phyloP scores from a whole-genome alignment of 2,113 vertebrate genomes.

The Hepsetus odoe region DNA sequence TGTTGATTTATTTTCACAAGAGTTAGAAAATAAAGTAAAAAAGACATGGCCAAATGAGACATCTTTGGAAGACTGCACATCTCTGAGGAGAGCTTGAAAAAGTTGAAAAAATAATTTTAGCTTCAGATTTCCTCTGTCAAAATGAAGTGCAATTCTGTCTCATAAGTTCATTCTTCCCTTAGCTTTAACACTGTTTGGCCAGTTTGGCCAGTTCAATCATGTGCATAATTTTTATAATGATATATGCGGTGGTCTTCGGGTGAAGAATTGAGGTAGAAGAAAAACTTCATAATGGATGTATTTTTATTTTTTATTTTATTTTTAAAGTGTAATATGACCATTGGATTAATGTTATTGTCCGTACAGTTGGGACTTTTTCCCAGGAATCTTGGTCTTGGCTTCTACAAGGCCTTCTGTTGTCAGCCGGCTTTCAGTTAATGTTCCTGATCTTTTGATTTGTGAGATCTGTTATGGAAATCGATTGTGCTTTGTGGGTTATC shows the following conservation, averaged over 20 bases:
- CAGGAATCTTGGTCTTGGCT: conserved; percentile 20
- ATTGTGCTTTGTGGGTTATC: conserved; percentile 35
- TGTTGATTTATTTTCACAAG: conserved; percentile 61
- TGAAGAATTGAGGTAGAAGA: conserved; percentile 2
- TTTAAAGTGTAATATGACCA: conserved; percentile 4
- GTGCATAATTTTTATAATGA: not conserved
- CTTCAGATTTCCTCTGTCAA: conserved; percentile 3
- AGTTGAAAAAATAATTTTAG: no score
- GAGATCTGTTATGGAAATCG: conserved; percentile 70
- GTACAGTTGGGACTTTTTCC: conserved; percentile 38
- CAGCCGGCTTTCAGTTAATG: conserved; percentile 49
- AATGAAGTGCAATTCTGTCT: not conserved
- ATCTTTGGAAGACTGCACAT: conserved; percentile 66
- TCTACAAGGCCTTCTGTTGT: conserved; percentile 5
- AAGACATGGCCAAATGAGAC: conserved; percentile 62
- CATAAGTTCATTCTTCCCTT: not conserved
- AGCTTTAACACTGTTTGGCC: not conserved
- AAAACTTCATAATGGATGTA: conserved; percentile 2
- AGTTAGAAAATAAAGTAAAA: conserved; percentile 57
- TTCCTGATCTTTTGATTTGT: conserved; percentile 67
- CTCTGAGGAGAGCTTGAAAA: conserved; percentile 66
- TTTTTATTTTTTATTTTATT: not conserved
- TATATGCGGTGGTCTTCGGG: not conserved
- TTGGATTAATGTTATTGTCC: conserved; percentile 31
- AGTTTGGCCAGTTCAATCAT: not conserved